Percentiles rank a stretch among this genome's conserved stretches.
Evolutionary conservation across 2,113 vertebrate species (phyloP).

Genomic region (Trematocara variabile): DNA sequence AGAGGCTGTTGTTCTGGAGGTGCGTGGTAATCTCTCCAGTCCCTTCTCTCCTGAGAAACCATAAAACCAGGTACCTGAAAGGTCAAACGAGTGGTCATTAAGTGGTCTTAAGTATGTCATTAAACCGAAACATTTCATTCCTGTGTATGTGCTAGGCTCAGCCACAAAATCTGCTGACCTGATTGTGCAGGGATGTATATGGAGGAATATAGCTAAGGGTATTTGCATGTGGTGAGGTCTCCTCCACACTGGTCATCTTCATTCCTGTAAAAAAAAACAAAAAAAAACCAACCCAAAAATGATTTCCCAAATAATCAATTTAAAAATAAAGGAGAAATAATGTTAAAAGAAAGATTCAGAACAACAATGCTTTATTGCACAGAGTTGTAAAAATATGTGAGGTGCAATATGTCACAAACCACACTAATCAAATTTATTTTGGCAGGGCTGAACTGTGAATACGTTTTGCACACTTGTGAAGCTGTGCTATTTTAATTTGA

Average conservation of each 20-base stretch:
- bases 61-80: conserved; percentile 84
- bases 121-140: neutral
- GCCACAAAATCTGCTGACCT: conserved; percentile 71
- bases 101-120: neutral
- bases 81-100: neutral
- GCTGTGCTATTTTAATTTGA: neutral
- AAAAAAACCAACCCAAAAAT: neutral
- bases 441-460: neutral
- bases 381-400: neutral
- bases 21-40: conserved; percentile 86
- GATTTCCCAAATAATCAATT: neutral
- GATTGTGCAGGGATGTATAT: conserved; percentile 81
- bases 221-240: conserved; percentile 76
- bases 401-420: neutral
- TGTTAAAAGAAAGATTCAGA: neutral
- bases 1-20: conserved; percentile 66
- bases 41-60: conserved; percentile 81
- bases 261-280: conserved; percentile 68
- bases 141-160: neutral
- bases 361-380: neutral
- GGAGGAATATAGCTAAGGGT: conserved; percentile 72
- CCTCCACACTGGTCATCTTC: conserved; percentile 82
- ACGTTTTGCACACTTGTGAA: neutral
- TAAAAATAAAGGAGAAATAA: neutral
- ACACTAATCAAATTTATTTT: neutral